A percentile compares a stretch with the other conserved stretches of the same genome.
These are phyloP conservation scores for Thymelicus lineola DNA, from an alignment of 2,888 invertebrate genomes.

Conservation along the genomic window DNA sequence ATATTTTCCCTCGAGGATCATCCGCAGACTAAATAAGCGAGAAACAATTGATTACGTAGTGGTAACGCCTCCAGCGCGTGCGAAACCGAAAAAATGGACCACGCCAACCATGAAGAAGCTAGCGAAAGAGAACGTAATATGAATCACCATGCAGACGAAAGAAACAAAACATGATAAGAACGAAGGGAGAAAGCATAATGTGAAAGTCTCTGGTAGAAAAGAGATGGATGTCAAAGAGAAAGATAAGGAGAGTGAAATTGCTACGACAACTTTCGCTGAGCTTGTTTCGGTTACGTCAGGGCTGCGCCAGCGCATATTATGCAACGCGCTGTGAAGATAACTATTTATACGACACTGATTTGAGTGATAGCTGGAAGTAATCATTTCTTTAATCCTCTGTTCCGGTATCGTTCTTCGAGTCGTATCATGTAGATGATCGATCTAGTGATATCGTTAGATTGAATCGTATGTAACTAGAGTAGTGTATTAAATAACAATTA, in stretches of 20 bases:
- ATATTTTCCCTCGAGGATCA: constrained; percentile 42
- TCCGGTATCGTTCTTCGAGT: constrained; percentile 56
- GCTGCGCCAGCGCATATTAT: constrained; percentile 63
- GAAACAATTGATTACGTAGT: constrained; percentile 74
- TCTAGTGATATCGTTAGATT: too few relatives aligned
- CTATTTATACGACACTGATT: constrained; percentile 76
- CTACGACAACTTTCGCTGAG: constrained; percentile 80
- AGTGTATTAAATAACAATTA: too few relatives aligned
- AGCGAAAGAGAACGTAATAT: constrained; percentile 59
- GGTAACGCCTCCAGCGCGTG: constrained; percentile 70
- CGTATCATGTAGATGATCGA: constrained; percentile 12
- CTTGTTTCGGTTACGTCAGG: constrained; percentile 80
- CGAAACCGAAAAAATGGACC: constrained; percentile 72
- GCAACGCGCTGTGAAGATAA: constrained; percentile 71
- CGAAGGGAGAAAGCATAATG: constrained; percentile 53
- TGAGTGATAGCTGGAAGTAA: constrained; percentile 74
- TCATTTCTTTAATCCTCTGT: constrained; percentile 65
- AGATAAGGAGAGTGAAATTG: constrained; percentile 80
- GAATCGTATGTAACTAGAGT: too few relatives aligned
- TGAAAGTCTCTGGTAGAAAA: constrained; percentile 51
- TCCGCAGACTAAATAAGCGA: constrained; percentile 43
- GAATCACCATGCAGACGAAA: constrained; percentile 52
- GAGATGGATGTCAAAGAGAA: constrained; percentile 65
- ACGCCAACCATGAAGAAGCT: constrained; percentile 67
- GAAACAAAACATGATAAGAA: constrained; percentile 56